phyloP scores from a whole-genome alignment of 2,113 vertebrate genomes.

The Larimichthys crocea region DNA sequence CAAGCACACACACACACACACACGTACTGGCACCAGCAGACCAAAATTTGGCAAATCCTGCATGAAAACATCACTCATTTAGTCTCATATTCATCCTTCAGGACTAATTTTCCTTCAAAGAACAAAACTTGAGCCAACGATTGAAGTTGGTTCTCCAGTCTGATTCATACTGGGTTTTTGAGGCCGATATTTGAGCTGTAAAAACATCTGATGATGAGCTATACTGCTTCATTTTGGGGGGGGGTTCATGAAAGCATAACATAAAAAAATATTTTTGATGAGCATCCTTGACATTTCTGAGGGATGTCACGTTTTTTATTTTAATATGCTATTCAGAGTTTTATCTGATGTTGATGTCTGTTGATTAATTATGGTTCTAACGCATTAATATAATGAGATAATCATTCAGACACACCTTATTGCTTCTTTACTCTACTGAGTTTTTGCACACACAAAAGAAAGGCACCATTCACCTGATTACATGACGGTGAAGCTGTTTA shows the following conservation, averaged over 20 bases:
- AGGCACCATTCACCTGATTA: too few relatives aligned
- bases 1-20: slow-evolving; percentile 30
- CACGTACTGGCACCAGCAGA: background rate
- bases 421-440: too few relatives aligned
- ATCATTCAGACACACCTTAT: too few relatives aligned
- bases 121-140: background rate
- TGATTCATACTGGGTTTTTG: background rate
- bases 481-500: too few relatives aligned
- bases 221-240: too few relatives aligned
- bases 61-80: background rate
- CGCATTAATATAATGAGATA: too few relatives aligned
- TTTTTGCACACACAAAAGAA: too few relatives aligned
- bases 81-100: background rate
- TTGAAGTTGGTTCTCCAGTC: background rate
- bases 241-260: background rate
- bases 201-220: background rate
- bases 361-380: too few relatives aligned
- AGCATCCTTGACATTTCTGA: too few relatives aligned
- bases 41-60: background rate
- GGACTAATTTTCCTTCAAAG: background rate
- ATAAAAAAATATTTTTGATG: background rate
- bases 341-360: too few relatives aligned
- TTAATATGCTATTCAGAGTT: too few relatives aligned
- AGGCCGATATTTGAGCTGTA: background rate
- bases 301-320: too few relatives aligned